Evolutionary conservation across 2,797 vertebrate genomes (phyloP), one percentile per base, ranked within the genome.

Genomic region (Gambusia yucatana): DNA sequence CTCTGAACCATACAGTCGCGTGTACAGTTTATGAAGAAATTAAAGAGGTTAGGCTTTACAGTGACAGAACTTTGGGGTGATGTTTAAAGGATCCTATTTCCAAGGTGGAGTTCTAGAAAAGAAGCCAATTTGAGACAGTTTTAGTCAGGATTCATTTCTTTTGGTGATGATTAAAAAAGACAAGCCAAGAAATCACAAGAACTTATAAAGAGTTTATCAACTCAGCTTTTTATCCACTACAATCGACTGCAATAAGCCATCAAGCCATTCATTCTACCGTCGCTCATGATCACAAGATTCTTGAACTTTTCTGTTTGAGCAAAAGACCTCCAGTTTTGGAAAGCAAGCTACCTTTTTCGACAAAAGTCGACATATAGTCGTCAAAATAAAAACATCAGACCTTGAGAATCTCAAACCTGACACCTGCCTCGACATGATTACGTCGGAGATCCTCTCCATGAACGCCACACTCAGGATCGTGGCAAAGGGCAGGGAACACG

Each of bases 71-170:
- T 44, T 78, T 73, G 6, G 33, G 1, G 0, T 70, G 47, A 77
- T 78, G 70, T 89, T 90, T 76, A 87, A 82, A 87, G 63, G 83
- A 22, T 2, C 5, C 28, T 16, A 6, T 30, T 59, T 59, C 57
- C 28, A 59, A 59, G 28, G 57, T 14, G 1, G 10, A 30, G 55
- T 28, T 59, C n/a, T 4, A 59, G n/a, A 13, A 59, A 28, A 59
- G 55, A 57, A 57, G 52, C 52, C 25, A 28, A n/a, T 57, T 8
- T 57, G 25, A 57, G 52, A n/a, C 22, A n/a, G 25, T 57, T 57
- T n/a, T 57, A n/a, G 25, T 10, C 8, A 4, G n/a, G 55, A 30
- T 59, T 14, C 1, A 1, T 6, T 30, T 59, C n/a, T 59, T 28
- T 59, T 28, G 10, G n/a, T 59, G n/a, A 30, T 2, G 11, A 30